Percentiles rank a stretch among this genome's conserved stretches.
Evolutionary conservation across 2,888 invertebrate genomes (phyloP).

Genomic region (Mesopsocus fuscifrons): DNA sequence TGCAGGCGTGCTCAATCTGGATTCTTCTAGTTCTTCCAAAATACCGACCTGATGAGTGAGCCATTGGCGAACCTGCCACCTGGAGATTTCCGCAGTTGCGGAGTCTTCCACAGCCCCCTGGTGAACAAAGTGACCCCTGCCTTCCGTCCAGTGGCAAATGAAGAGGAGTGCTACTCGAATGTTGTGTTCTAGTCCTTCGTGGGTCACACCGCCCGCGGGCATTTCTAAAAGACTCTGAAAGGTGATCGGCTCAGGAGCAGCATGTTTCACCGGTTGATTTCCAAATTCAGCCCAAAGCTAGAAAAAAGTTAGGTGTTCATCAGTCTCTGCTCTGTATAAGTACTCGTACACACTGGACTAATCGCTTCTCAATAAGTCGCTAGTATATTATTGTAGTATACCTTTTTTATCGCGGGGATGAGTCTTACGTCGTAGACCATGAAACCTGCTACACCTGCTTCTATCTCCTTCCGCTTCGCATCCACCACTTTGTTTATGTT

Average conservation of each 20-base stretch:
- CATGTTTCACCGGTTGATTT: conserved; percentile 26
- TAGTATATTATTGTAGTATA: too few species aligned
- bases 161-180: conserved; percentile 44
- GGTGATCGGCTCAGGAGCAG: too few species aligned
- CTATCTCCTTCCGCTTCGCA: conserved; percentile 35
- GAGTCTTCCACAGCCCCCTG: conserved; percentile 49
- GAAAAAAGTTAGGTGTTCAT: too few species aligned
- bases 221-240: conserved; percentile 35
- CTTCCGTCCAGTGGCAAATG: conserved; percentile 46
- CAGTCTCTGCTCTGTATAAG: too few species aligned
- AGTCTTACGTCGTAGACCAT: conserved; percentile 45
- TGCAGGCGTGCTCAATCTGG: too few species aligned
- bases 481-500: conserved; percentile 29
- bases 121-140: conserved; percentile 44
- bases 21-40: too few species aligned
- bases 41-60: conserved; percentile 41
- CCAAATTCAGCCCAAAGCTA: conserved; percentile 34
- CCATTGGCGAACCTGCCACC: conserved; percentile 58
- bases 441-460: conserved; percentile 43
- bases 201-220: conserved; percentile 41
- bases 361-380: too few species aligned
- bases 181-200: conserved; percentile 40
- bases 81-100: conserved; percentile 54
- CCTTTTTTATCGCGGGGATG: conserved; percentile 35
- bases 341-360: too few species aligned